A percentile compares a stretch with the other conserved stretches of the same genome.
phyloP scores from a whole-genome alignment of 2,797 vertebrate species.

The Sus cebifrons region DNA sequence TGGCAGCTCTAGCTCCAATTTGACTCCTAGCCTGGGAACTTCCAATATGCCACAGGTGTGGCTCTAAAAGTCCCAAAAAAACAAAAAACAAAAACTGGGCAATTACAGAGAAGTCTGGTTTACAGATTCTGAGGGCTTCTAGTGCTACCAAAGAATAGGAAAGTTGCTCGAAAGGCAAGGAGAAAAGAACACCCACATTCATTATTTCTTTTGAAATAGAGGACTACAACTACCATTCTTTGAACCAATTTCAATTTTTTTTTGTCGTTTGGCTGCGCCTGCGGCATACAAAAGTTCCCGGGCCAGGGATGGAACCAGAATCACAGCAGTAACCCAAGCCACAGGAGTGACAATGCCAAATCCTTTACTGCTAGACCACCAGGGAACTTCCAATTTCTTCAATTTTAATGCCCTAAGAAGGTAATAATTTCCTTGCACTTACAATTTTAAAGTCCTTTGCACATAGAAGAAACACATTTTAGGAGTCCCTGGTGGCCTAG shows the following conservation, averaged over 20 bases:
- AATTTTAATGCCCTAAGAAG: not conserved
- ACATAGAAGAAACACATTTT: slow-evolving; percentile 58
- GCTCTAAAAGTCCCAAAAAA: too few species aligned
- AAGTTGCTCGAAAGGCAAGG: not conserved
- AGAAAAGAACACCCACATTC: not conserved
- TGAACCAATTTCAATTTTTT: not conserved
- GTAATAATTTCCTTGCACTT: slow-evolving; percentile 45
- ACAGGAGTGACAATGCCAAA: too few species aligned
- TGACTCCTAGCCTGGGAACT: too few species aligned
- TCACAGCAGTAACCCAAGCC: too few species aligned
- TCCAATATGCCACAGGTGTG: too few species aligned
- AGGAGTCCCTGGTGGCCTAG: not conserved
- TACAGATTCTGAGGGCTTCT: not conserved
- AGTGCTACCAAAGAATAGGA: slow-evolving; percentile 30
- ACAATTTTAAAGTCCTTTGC: slow-evolving; percentile 69
- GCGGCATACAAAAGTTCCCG: too few species aligned
- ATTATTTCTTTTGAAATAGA: slow-evolving; percentile 43
- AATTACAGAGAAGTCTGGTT: not conserved
- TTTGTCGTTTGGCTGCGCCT: too few species aligned
- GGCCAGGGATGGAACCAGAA: too few species aligned
- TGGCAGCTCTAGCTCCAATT: too few species aligned
- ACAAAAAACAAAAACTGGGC: too few species aligned
- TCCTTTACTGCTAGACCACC: too few species aligned
- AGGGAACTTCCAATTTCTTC: not conserved
- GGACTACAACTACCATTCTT: slow-evolving; percentile 52